phyloP scores from a whole-genome alignment of 2,797 vertebrate species.

The Bradypodion pumilum region DNA sequence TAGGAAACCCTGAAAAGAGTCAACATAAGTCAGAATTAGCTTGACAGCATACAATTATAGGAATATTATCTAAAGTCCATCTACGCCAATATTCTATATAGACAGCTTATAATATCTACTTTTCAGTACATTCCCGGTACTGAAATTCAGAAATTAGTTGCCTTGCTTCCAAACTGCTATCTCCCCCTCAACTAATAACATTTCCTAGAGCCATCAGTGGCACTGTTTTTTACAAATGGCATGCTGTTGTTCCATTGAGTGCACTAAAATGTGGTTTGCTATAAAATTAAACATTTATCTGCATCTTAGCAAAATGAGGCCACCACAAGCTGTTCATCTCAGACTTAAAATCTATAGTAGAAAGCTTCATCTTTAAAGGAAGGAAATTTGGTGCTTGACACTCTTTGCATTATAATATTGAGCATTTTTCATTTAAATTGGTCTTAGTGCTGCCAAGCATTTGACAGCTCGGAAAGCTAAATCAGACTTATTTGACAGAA shows the following conservation, averaged over 20 bases:
- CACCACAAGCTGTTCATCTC: constrained; percentile 18
- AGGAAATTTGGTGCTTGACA: constrained; percentile 47
- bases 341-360: not conserved
- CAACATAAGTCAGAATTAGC: too few relatives aligned
- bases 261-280: not conserved
- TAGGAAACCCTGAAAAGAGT: too few relatives aligned
- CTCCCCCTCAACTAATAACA: not conserved
- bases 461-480: constrained; percentile 53
- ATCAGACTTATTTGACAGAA: constrained; percentile 45
- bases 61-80: not conserved
- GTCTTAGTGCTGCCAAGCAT: constrained; percentile 54
- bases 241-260: constrained; percentile 3
- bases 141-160: not conserved
- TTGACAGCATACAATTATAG: too few relatives aligned
- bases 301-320: not conserved
- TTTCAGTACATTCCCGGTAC: not conserved
- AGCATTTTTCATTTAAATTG: constrained; percentile 63
- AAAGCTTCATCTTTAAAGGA: constrained; percentile 48
- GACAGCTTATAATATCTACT: constrained; percentile 5
- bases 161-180: not conserved
- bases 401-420: constrained; percentile 53
- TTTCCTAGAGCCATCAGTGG: not conserved
- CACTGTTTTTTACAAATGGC: not conserved
- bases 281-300: not conserved
- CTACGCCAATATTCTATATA: not conserved